These are phyloP conservation scores for Petrocephalus microphthalmus DNA, from an alignment of 2,113 vertebrate genomes.

Conservation along the genomic window DNA sequence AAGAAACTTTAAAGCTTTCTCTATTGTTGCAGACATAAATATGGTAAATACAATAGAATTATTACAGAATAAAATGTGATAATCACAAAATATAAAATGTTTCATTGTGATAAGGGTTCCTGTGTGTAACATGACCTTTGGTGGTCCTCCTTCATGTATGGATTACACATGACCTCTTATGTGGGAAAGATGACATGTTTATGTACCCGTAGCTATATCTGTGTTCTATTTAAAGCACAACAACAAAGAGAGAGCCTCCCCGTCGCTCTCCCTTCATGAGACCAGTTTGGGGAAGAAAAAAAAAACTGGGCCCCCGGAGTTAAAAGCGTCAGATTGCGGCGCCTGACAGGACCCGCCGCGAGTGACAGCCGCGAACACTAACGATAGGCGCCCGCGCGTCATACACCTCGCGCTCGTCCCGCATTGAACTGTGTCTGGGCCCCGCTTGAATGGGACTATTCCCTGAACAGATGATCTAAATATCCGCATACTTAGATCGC, in stretches of 20 bases:
- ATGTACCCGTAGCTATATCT: neutral
- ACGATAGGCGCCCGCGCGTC: neutral
- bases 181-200: neutral
- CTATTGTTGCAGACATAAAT: neutral
- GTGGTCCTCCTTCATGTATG: neutral
- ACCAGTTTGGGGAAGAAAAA: neutral
- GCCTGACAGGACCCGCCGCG: neutral
- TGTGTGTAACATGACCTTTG: neutral
- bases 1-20: neutral
- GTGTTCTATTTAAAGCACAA: neutral
- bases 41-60: neutral
- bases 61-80: neutral
- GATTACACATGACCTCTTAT: neutral
- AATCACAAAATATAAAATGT: neutral
- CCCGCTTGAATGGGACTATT: conserved; percentile 26
- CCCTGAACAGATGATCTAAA: conserved; percentile 37
- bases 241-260: neutral
- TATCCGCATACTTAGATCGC: conserved; percentile 40
- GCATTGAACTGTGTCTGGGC: conserved; percentile 24
- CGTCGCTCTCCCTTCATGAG: neutral
- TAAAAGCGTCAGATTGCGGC: neutral
- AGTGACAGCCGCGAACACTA: conserved; percentile 5
- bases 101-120: neutral
- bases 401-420: conserved; percentile 32
- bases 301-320: neutral